Conservation (phyloP, 1,140 invertebrate genomes). For the Scaptomyza pallida region DNA sequence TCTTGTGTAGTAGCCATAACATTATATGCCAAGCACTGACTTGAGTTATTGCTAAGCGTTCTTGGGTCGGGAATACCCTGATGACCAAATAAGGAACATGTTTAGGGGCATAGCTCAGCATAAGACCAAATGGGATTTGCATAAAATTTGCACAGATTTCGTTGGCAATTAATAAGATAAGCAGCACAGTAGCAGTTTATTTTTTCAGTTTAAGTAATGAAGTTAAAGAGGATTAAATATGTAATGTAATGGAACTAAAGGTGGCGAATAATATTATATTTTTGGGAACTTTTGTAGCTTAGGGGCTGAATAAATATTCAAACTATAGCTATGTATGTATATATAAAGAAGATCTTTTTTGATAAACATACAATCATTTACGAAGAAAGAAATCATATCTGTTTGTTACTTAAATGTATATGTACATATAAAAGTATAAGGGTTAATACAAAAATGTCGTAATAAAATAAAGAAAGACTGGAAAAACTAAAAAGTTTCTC, state of each 20-base stretch:
- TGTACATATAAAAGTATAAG: too few species aligned
- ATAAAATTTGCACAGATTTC: constrained; percentile 73
- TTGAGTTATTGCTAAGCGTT: constrained; percentile 49
- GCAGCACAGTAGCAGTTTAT: constrained; percentile 65
- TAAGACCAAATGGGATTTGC: constrained; percentile 55
- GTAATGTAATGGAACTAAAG: background rate
- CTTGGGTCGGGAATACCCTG: constrained; percentile 8
- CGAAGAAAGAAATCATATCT: too few species aligned
- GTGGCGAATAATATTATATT: too few species aligned
- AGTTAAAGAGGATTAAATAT: background rate
- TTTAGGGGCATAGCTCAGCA: constrained; percentile 44
- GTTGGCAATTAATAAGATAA: constrained; percentile 45
- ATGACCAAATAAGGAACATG: constrained; percentile 26
- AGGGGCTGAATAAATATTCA: too few species aligned
- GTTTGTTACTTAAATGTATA: too few species aligned
- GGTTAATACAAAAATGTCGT: too few species aligned
- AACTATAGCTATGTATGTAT: too few species aligned
- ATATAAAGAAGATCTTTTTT: too few species aligned
- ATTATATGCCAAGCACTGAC: constrained; percentile 58
- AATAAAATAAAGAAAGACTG: too few species aligned
- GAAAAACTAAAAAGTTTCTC: background rate
- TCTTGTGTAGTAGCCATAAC: constrained; percentile 43
- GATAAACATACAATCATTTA: too few species aligned
- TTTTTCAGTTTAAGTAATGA: constrained; percentile 15
- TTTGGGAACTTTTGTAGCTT: too few species aligned